Base-by-base conservation (phyloP, 2,888 invertebrate genomes). In the Archaeoteleia sp. region DNA sequence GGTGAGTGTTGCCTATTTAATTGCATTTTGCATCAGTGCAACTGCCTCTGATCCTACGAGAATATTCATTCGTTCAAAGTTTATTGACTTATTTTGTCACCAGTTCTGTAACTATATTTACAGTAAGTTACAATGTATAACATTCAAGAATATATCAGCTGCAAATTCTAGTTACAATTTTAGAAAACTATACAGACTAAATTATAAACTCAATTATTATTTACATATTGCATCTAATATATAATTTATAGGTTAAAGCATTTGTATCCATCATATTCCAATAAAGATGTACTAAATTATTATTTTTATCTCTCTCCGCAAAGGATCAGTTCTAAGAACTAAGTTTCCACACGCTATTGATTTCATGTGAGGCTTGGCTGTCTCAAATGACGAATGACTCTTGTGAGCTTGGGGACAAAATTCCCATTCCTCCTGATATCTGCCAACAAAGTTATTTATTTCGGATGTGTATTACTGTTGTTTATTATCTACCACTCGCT, bases 401-500 rank as follows among this genome's bases (percentile, higher is more conserved):
- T 70, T 51, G 70, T 62, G 49, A 48, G 46, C 46, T 58, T 63
- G 57, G 46, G 70, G 70, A 71, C 74, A 37, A 74, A 78, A 75
- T 66, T 78, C 75, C 73, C 75, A 71, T 76, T 73, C 73, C 65
- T 70, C 60, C 39, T 67, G 46, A 55, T 46, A 35, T 43, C 45
- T 45, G 8, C 30, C 45, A 43, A 25, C 57, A 54, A 54, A 54
- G 75, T 81, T 80, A 80, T 81, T 79, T 77, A 79, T 78, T 76
- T 77, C 74, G 63, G 68, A 73, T 72, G 76, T 75, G 75, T 78
- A 80, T 81, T 79, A 81, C 81, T 75, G 78, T 77, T 77, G 76
- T 80, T 78, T 80, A 81, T 80, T 80, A 80, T 80, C 78, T 74
- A 65, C 70, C 63, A 71, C 75, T 78, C 81, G 81, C 73, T 82